Conservation (phyloP, 2,797 vertebrate species). For the Scleropages formosus region DNA sequence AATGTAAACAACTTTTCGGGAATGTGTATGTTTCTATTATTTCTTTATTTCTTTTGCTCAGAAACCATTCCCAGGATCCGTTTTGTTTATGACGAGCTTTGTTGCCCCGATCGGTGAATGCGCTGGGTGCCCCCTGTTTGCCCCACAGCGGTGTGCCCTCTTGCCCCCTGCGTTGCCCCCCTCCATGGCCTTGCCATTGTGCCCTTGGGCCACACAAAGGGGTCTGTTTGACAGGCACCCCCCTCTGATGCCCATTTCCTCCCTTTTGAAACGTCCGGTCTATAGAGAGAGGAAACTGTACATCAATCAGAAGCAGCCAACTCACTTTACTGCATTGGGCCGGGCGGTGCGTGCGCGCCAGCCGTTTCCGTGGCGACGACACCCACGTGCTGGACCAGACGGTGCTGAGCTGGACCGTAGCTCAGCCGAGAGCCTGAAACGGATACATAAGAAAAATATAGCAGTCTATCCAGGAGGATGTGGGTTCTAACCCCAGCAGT, state of each 20-base stretch:
- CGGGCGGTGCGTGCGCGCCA: background rate
- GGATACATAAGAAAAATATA: background rate
- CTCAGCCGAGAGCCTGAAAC: background rate
- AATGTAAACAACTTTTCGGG: background rate
- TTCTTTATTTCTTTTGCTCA: background rate
- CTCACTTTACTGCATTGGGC: conserved; percentile 5
- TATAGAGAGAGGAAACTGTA: conserved; percentile 24
- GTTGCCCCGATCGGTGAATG: background rate
- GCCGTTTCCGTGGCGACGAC: conserved; percentile 15
- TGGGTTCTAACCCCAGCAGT: background rate
- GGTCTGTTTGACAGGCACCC: conserved; percentile 8
- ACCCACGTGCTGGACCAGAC: background rate
- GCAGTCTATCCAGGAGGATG: background rate
- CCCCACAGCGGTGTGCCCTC: background rate
- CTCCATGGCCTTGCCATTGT: background rate
- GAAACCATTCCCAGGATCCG: background rate
- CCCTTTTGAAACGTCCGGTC: conserved; percentile 51
- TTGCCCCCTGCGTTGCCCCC: background rate
- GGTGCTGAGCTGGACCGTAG: background rate
- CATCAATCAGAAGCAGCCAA: conserved; percentile 26
- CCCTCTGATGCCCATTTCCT: conserved; percentile 35
- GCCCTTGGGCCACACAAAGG: background rate
- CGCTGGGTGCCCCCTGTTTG: conserved; percentile 4
- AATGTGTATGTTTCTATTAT: background rate
- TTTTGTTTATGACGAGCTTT: background rate